A percentile compares a stretch with the other conserved stretches of the same genome.
Conservation (phyloP, 2,113 vertebrate genomes). For the Vulpes vulpes region DNA sequence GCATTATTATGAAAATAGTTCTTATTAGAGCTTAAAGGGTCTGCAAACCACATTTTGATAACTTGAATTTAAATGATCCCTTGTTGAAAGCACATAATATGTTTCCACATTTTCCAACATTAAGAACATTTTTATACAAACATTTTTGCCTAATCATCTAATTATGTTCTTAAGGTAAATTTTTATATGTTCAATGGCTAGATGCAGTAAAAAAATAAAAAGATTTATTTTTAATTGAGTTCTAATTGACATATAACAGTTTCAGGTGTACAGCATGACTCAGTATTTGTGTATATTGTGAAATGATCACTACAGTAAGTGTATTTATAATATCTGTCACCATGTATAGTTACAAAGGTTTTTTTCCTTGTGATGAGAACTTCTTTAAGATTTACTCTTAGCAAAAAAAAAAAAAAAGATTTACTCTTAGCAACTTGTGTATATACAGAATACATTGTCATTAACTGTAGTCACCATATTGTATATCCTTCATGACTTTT, state of each 20-base stretch:
- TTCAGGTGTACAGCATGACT: neutral
- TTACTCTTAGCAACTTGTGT: neutral
- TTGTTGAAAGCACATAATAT: neutral
- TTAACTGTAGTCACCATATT: neutral
- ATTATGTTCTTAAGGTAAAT: neutral
- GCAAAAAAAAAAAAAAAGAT: neutral
- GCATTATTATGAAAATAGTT: neutral
- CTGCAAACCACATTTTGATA: neutral
- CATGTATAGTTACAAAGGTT: neutral
- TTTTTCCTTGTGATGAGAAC: neutral
- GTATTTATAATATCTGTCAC: neutral
- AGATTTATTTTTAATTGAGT: neutral
- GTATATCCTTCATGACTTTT: neutral
- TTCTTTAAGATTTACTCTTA: neutral
- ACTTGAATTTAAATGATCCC: neutral
- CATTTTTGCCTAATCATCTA: neutral
- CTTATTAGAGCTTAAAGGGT: neutral
- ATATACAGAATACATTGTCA: neutral
- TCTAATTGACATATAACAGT: neutral
- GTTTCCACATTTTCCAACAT: conserved; percentile 1
- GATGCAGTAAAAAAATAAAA: neutral
- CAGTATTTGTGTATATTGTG: neutral
- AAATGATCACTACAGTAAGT: neutral
- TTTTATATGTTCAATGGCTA: neutral
- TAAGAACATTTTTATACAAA: neutral